Evolutionary conservation across 1,140 invertebrate genomes (phyloP).

Genomic region (Hestina assimilis): DNA sequence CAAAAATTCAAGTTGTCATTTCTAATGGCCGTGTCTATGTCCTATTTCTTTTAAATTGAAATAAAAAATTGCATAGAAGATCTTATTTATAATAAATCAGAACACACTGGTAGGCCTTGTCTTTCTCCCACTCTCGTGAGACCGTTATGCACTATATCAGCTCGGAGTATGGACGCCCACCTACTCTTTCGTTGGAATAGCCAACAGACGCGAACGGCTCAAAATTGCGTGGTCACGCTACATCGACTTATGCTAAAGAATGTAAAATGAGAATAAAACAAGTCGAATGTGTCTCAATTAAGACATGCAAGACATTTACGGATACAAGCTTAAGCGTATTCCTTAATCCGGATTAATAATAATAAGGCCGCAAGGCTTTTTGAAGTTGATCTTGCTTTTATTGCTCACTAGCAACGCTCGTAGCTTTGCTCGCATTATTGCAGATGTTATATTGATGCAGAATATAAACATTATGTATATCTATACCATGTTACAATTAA

Average conservation of each 20-base stretch:
- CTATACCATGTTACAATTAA: too few relatives aligned
- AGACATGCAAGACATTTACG: constrained; percentile 13
- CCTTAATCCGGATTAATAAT: constrained; percentile 19
- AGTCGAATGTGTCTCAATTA: constrained; percentile 29
- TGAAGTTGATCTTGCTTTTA: too few relatives aligned
- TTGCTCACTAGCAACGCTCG: too few relatives aligned
- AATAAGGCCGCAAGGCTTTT: not conserved
- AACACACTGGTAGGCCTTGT: constrained; percentile 16
- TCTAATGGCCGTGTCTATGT: too few relatives aligned
- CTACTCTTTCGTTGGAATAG: constrained; percentile 37
- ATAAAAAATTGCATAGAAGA: constrained; percentile 7
- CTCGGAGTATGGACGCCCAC: constrained; percentile 37
- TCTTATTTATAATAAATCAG: constrained; percentile 18
- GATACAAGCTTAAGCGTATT: not conserved
- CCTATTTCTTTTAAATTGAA: too few relatives aligned
- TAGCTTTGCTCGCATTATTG: too few relatives aligned
- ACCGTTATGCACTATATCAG: constrained; percentile 40
- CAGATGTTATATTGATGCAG: too few relatives aligned
- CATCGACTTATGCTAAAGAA: constrained; percentile 27
- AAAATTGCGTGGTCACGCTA: constrained; percentile 36
- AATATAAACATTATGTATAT: too few relatives aligned
- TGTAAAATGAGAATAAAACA: constrained; percentile 21
- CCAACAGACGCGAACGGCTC: constrained; percentile 38
- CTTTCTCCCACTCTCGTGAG: constrained; percentile 27
- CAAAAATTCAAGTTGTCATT: too few relatives aligned